These are phyloP conservation scores for Orchestia grillus DNA, from an alignment of 1,140 invertebrate species.

Conservation along the genomic window DNA sequence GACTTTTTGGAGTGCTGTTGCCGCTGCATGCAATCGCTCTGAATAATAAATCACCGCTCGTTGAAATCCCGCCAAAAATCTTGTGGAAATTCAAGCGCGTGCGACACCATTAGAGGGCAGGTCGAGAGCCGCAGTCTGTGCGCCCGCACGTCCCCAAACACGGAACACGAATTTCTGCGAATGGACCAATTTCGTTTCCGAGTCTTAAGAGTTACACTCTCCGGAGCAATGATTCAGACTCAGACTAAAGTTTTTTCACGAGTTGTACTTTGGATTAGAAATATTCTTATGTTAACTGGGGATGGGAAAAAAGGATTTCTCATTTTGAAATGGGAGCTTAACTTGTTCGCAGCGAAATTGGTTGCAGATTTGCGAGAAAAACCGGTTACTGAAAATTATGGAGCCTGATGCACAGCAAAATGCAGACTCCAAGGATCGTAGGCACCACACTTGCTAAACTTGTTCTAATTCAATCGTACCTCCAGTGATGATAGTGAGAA, in stretches of 20 bases:
- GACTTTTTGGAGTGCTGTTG: constrained; percentile 54
- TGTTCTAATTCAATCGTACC: no score
- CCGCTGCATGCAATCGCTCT: neutral
- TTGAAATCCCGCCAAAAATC: constrained; percentile 16
- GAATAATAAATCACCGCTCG: constrained; percentile 30
- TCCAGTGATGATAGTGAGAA: no score
- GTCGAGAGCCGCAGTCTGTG: neutral
- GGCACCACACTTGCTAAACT: no score
- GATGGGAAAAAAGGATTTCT: neutral
- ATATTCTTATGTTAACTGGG: neutral
- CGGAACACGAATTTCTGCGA: neutral
- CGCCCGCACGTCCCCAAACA: neutral
- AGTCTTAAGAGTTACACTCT: neutral
- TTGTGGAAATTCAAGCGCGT: constrained; percentile 5
- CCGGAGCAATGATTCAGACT: neutral
- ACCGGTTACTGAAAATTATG: no score
- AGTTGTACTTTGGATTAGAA: neutral
- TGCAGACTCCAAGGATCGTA: no score
- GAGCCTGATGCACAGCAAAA: no score
- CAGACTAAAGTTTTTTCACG: neutral
- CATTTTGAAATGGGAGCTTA: no score
- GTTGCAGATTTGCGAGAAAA: no score
- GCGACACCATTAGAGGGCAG: neutral
- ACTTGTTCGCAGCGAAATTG: no score
- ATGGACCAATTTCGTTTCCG: neutral